Evolutionary conservation across 30 jellyfish, hydroid and myxozoan genomes (phyloP).

Genomic region (Aurelia coerulea): DNA sequence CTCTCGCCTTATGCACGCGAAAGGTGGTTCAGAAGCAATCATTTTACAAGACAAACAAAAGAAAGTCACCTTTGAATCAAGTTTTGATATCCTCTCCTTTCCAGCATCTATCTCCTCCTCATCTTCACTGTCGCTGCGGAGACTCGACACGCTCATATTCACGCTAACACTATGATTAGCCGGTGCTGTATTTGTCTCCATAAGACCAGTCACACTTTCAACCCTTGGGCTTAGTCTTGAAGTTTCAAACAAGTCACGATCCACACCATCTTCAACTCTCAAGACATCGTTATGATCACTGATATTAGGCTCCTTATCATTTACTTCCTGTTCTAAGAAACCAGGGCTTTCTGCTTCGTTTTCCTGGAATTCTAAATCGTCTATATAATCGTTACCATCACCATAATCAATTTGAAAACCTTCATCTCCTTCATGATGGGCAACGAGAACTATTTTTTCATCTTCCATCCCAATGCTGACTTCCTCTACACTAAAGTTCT

Average conservation of each 20-base stretch:
- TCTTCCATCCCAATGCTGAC: constrained; percentile 48
- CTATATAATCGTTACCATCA: not conserved
- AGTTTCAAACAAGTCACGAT: constrained; percentile 61
- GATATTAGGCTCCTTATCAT: not conserved
- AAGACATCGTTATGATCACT: constrained; percentile 2
- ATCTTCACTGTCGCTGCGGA: constrained; percentile 66
- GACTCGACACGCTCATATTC: constrained; percentile 74
- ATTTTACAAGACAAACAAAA: no score
- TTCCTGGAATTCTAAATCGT: constrained; percentile 42
- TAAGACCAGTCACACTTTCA: constrained; percentile 70
- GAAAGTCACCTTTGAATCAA: constrained; percentile 40
- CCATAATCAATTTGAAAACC: constrained; percentile 59
- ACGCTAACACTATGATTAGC: constrained; percentile 77
- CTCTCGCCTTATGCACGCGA: no score
- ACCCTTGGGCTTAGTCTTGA: constrained; percentile 68
- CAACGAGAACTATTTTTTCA: constrained; percentile 73
- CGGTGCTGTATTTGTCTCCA: constrained; percentile 65
- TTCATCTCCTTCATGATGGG: constrained; percentile 80
- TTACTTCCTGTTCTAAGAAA: not conserved
- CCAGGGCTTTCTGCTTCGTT: constrained; percentile 4
- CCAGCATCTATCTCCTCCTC: constrained; percentile 46
- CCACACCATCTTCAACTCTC: constrained; percentile 36
- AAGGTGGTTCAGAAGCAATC: no score
- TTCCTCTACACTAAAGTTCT: constrained; percentile 16
- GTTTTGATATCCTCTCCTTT: constrained; percentile 27